Percentiles rank a stretch among this genome's conserved stretches.
Evolutionary conservation across 2,113 vertebrate species (phyloP).

Genomic region (Stictonetta naevosa): DNA sequence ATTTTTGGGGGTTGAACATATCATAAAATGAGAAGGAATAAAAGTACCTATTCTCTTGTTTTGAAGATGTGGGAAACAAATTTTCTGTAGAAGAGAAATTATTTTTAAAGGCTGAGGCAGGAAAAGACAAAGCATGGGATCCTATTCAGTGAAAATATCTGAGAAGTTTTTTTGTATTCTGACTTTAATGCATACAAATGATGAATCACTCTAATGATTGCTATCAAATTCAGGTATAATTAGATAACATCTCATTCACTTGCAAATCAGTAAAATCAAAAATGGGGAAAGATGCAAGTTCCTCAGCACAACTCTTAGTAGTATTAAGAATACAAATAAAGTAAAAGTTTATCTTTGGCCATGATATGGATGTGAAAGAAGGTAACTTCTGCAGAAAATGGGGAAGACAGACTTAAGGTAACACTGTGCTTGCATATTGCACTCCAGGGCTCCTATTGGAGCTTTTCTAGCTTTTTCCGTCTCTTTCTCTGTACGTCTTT

Average conservation of each 20-base stretch:
- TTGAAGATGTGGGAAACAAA: neutral
- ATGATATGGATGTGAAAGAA: neutral
- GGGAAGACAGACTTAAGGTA: neutral
- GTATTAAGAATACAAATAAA: neutral
- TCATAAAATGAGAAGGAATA: neutral
- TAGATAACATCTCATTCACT: neutral
- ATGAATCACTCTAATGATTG: neutral
- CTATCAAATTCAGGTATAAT: neutral
- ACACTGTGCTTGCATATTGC: neutral
- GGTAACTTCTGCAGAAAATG: neutral
- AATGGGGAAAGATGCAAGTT: neutral
- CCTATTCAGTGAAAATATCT: neutral
- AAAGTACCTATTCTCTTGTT: neutral
- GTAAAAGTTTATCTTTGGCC: neutral
- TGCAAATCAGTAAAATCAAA: neutral
- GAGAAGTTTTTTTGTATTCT: neutral
- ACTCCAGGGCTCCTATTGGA: neutral
- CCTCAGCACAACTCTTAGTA: slow-evolving; percentile 1
- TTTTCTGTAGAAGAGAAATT: neutral
- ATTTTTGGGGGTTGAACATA: neutral
- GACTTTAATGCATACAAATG: neutral
- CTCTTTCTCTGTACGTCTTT: slow-evolving; percentile 29
- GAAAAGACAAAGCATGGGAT: neutral
- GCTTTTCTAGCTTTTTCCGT: neutral
- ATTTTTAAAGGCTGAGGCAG: neutral